Conservation (phyloP, 2,888 invertebrate genomes). For the Pasiphila rectangulata region DNA sequence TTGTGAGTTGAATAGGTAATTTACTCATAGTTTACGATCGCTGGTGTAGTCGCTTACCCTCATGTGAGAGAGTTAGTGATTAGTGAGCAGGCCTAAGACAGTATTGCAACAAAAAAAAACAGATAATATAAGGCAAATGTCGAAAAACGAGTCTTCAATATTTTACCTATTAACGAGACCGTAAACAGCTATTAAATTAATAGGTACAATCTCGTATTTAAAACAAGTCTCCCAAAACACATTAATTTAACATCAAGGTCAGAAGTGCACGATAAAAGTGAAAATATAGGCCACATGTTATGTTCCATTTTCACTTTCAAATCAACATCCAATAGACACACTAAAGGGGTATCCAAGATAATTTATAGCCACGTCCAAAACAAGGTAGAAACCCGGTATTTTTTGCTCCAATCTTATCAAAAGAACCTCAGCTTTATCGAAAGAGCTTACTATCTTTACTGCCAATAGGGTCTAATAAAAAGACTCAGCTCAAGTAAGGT, state of each 20-base stretch:
- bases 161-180: too few species aligned
- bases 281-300: slow-evolving; percentile 15
- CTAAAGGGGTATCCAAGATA: not conserved
- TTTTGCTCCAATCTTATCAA: slow-evolving; percentile 26
- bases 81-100: too few species aligned
- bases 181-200: too few species aligned
- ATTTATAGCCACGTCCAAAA: slow-evolving; percentile 10
- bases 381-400: slow-evolving; percentile 17
- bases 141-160: too few species aligned
- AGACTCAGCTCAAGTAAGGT: slow-evolving; percentile 41
- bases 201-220: not conserved
- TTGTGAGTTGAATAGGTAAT: too few species aligned
- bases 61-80: too few species aligned
- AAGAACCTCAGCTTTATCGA: not conserved
- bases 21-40: too few species aligned
- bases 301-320: slow-evolving; percentile 19
- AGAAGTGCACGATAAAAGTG: slow-evolving; percentile 16
- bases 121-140: too few species aligned
- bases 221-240: not conserved
- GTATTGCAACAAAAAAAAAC: too few species aligned
- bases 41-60: too few species aligned
- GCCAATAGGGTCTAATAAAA: slow-evolving; percentile 60
- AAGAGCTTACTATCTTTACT: slow-evolving; percentile 53
- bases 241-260: slow-evolving; percentile 1
- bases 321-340: not conserved